Evolutionary conservation across 2,797 vertebrate genomes (phyloP).

Genomic region (Cryptoprocta ferox): DNA sequence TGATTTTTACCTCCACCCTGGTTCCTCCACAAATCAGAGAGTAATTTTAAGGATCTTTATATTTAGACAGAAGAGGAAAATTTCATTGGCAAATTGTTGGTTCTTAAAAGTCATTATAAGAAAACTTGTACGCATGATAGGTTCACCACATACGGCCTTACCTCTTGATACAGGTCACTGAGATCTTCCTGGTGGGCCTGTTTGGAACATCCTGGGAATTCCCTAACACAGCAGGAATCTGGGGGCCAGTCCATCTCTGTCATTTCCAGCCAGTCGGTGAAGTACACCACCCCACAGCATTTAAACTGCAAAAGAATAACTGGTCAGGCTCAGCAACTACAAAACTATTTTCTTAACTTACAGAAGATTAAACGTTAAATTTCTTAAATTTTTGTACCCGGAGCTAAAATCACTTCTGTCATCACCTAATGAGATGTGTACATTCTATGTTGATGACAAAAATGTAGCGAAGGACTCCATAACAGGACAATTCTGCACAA

Average conservation of each 20-base stretch:
- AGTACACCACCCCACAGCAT: slow-evolving; percentile 98
- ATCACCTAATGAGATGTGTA: not conserved
- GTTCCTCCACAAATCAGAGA: not conserved
- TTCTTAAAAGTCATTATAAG: slow-evolving; percentile 13
- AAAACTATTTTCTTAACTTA: slow-evolving; percentile 53
- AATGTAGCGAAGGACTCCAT: not conserved
- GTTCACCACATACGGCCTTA: slow-evolving; percentile 80
- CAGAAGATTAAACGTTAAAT: not conserved
- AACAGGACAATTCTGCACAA: not conserved
- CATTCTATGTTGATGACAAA: not conserved
- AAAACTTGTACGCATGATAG: not conserved
- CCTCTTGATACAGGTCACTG: slow-evolving; percentile 97
- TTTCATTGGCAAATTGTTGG: not conserved
- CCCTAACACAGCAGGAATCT: slow-evolving; percentile 96
- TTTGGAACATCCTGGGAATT: slow-evolving; percentile 96
- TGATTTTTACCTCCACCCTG: not conserved
- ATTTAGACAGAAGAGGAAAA: slow-evolving; percentile 17
- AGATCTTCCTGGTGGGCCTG: slow-evolving; percentile 95
- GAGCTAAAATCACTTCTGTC: slow-evolving; percentile 7
- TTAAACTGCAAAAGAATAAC: slow-evolving; percentile 91
- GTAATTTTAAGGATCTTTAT: not conserved
- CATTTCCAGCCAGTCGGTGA: slow-evolving; percentile 99
- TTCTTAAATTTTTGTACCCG: slow-evolving; percentile 4
- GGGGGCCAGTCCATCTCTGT: slow-evolving; percentile 99
- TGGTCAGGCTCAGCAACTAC: slow-evolving; percentile 75